A percentile compares a stretch with the other conserved stretches of the same genome.
Evolutionary conservation across 2,888 invertebrate species (phyloP).

Genomic region (Sceliomorpha sp.): DNA sequence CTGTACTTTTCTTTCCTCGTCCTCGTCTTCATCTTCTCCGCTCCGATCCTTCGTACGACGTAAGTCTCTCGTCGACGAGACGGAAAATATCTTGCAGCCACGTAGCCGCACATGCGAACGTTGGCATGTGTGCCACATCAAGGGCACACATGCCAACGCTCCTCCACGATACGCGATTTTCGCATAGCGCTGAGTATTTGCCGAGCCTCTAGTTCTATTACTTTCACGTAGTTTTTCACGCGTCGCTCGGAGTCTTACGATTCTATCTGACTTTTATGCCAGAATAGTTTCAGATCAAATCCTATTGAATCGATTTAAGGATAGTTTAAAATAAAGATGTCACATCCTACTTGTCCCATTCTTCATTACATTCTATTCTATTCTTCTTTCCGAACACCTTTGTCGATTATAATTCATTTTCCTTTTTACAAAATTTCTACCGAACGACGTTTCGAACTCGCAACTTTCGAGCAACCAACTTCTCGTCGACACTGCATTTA

Average conservation of each 20-base stretch:
- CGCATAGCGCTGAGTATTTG: conserved; percentile 7
- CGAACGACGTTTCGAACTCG: too few relatives aligned
- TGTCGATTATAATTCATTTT: too few relatives aligned
- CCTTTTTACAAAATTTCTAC: too few relatives aligned
- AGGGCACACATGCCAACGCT: conserved; percentile 20
- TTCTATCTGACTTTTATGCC: too few relatives aligned
- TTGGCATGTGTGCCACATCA: conserved; percentile 19
- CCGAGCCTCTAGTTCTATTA: conserved; percentile 6
- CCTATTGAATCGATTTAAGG: too few relatives aligned
- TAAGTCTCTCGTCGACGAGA: conserved; percentile 35
- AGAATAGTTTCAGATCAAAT: conserved; percentile 3
- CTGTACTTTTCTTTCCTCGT: conserved; percentile 27
- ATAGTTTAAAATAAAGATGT: too few relatives aligned
- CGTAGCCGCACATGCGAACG: conserved; percentile 22
- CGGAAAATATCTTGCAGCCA: conserved; percentile 45
- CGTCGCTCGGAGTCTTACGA: too few relatives aligned
- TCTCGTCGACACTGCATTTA: too few relatives aligned
- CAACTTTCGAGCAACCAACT: too few relatives aligned
- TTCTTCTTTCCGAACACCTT: too few relatives aligned
- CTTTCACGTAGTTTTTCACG: conserved; percentile 6
- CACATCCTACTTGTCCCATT: too few relatives aligned
- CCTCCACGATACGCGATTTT: conserved; percentile 20
- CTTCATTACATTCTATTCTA: too few relatives aligned
- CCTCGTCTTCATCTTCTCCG: conserved; percentile 5
- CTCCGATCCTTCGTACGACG: not conserved